Evolutionary conservation across 2,797 vertebrate genomes (phyloP), one percentile per base, ranked within the genome.

Genomic region (Ciconia nigra): DNA sequence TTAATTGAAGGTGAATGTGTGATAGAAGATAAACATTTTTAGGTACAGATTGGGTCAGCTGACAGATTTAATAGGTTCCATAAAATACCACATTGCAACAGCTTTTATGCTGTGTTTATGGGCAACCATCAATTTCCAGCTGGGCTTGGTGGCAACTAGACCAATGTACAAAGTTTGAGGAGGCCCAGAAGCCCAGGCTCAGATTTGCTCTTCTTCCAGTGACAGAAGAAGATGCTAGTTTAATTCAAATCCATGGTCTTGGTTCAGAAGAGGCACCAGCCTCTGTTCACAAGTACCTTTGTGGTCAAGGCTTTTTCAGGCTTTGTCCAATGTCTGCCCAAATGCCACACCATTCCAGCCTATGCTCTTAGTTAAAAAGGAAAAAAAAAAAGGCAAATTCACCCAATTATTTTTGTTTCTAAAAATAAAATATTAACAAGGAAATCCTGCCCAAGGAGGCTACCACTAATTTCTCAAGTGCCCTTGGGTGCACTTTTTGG

Each of bases 51-150:
- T 81, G 54, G 28, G 39, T 90, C 89, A 92, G 82, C 17, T 92
- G 87, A 62, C 39, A 55, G 76, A 62, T 92, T 78, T 89, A 93
- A 91, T 76, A 70, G 66, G 76, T 83, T 83, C 76, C 52, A 78
- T 94, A 92, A 94, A 95, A 87, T 26, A 83, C 15, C 49, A 86
- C 62, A 54, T 72, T 92, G 87, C 72, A 93, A 37, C 72, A 92
- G 83, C 26, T 94, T 94, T 93, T 92, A 44, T 49, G 86, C 66
- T 49, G 39, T 86, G 66, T 88, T 78, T 89, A 79, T 37, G 55
- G 87, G 58, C 58, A 88, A 24, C 37, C 58, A 62, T 71, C 33
- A n/a, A 9, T 77, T 93, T 88, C 71, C 35, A 78, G 11, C 46
- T 79, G 89, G 63, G 49, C 26, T 84, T 66, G 42, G 59, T 90